Evolutionary conservation across 1,140 invertebrate genomes (phyloP), one percentile per base, ranked within the genome.

Genomic region (Lepidurus arcticus): DNA sequence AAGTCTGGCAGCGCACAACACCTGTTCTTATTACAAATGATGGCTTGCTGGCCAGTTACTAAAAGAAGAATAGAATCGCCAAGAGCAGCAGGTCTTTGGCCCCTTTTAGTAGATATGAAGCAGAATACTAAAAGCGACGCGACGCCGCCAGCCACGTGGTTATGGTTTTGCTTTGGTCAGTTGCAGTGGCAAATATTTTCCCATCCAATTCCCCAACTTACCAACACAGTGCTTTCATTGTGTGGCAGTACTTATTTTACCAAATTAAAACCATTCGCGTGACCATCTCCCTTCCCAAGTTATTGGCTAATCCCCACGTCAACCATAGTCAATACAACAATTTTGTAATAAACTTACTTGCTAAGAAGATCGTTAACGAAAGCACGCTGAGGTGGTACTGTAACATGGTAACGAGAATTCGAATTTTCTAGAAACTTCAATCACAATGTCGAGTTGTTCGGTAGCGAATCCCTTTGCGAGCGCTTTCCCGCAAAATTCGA

Each of bases 51-150:
- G 16, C n/a, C 34, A 34, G 53, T 65, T 7, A 65, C 16, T 65
- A 65, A 65, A 65, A n/a, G 53, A 16, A 65, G 53, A 65, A 65
- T 13, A 13, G 53, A 65, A 16, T 65, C 16, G 53, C 53, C 53
- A 65, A 65, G 16, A 65, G 53, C 53, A 65, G 16, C 8, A 65
- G 53, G 53, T 65, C 53, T 65, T 65, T 65, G 53, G 53, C 53
- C 53, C 53, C 53, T 65, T 65, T 65, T 65, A 1, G 16, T 21
- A 65, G 4, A 65, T 65, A 21, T 65, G 53, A 65, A 65, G 21
- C 53, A 21, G 53, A 65, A 65, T 65, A 65, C 21, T 65, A 65
- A 21, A 13, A 65, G 53, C 21, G 53, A 21, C 21, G 53, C 21
- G 53, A 21, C 21, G 53, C 53, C 53, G 8, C 53, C 21, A 65